Conservation (phyloP, 2,113 vertebrate species). For the Uria aalge region DNA sequence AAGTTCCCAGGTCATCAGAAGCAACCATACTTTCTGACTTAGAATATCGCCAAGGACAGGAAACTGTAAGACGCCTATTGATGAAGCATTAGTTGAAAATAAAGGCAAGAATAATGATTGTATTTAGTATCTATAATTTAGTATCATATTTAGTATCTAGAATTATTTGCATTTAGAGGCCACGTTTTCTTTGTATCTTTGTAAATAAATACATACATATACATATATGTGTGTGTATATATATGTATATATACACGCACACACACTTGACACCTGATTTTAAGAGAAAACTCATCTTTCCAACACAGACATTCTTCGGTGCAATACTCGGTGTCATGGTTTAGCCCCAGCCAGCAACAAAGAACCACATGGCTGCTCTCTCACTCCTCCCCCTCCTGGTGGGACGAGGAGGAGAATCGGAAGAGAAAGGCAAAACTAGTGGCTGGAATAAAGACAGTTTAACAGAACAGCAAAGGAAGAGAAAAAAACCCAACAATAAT, state of each 20-base stretch:
- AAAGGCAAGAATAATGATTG: background rate
- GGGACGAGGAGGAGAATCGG: background rate
- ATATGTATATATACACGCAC: accelerated
- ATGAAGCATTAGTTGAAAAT: background rate
- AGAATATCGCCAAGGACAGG: background rate
- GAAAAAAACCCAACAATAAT: background rate
- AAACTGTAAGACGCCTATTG: background rate
- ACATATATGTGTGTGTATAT: accelerated
- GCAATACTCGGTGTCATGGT: background rate
- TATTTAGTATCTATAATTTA: background rate
- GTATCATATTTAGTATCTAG: background rate
- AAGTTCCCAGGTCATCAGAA: background rate
- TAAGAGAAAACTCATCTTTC: background rate
- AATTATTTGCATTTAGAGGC: background rate
- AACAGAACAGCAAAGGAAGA: background rate
- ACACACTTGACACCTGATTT: background rate
- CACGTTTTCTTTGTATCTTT: background rate
- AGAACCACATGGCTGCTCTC: background rate
- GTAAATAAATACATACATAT: background rate
- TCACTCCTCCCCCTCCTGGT: background rate
- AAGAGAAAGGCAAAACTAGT: background rate
- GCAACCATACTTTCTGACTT: background rate
- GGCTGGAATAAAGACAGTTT: background rate
- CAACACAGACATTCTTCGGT: background rate
- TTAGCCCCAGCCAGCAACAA: background rate